These are phyloP conservation scores for Epinotia nisella DNA, from an alignment of 2,888 invertebrate genomes.

Conservation along the genomic window DNA sequence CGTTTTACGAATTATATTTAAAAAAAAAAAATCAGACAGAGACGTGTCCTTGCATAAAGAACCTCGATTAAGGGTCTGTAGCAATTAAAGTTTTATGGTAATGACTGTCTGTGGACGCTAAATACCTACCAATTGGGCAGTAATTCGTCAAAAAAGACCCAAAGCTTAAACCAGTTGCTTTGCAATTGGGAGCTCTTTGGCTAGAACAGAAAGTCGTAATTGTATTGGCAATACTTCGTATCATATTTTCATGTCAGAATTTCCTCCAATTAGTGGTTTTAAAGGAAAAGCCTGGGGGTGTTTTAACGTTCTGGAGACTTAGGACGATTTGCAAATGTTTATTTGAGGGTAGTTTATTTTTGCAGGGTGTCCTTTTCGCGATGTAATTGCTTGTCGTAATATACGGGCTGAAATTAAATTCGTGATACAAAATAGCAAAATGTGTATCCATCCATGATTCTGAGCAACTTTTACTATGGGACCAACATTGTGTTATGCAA, in stretches of 20 bases:
- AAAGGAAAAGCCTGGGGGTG: background rate
- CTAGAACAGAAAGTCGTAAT: background rate
- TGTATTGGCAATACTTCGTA: background rate
- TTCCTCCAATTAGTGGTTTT: background rate
- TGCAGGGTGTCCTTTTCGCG: background rate
- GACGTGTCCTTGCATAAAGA: slow-evolving; percentile 25
- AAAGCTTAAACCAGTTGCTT: background rate
- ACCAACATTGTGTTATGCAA: too few relatives aligned
- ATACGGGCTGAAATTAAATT: too few relatives aligned
- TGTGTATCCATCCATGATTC: too few relatives aligned
- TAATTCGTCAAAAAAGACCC: background rate
- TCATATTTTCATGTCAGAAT: background rate
- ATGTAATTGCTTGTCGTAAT: background rate
- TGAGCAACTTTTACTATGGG: too few relatives aligned
- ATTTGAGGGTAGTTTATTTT: background rate
- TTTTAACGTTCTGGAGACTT: background rate
- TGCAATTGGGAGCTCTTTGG: background rate
- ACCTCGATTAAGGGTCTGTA: slow-evolving; percentile 20
- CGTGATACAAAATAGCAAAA: too few relatives aligned
- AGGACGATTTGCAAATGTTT: background rate
- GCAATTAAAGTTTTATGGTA: slow-evolving; percentile 34
- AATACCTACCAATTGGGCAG: background rate
- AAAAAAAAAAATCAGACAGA: slow-evolving; percentile 1
- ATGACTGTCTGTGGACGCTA: slow-evolving; percentile 11
- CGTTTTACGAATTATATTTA: too few relatives aligned